Evolutionary conservation across 2,797 vertebrate genomes (phyloP).

Genomic region (Artibeus jamaicensis): DNA sequence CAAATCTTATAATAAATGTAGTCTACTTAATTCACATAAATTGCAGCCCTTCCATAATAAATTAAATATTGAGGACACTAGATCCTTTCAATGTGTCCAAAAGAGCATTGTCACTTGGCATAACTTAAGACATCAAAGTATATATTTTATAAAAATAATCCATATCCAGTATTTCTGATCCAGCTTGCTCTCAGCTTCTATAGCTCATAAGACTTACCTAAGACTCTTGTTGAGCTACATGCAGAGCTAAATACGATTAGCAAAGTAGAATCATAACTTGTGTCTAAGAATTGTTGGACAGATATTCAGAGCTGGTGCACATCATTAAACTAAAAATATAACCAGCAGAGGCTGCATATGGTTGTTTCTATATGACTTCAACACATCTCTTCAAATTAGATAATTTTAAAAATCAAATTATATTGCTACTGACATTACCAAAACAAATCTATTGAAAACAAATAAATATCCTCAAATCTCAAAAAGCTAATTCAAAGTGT

Average conservation of each 20-base stretch:
- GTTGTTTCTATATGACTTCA: not conserved
- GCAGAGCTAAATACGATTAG: not conserved
- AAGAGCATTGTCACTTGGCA: slow-evolving; percentile 1
- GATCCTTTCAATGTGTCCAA: slow-evolving; percentile 61
- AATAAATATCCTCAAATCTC: not conserved
- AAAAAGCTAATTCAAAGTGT: not conserved
- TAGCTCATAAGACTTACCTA: not conserved
- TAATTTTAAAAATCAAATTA: not conserved
- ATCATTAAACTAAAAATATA: not conserved
- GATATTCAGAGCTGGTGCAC: not conserved
- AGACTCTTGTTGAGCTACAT: not conserved
- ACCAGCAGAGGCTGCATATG: not conserved
- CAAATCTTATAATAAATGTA: slow-evolving; percentile 60
- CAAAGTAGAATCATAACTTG: slow-evolving; percentile 7
- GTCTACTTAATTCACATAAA: slow-evolving; percentile 66
- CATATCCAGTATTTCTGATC: slow-evolving; percentile 6
- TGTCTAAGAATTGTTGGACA: not conserved
- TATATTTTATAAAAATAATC: not conserved
- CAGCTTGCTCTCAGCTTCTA: not conserved
- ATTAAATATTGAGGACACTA: slow-evolving; percentile 71
- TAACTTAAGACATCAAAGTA: slow-evolving; percentile 24
- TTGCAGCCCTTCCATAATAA: slow-evolving; percentile 49
- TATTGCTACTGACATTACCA: not conserved
- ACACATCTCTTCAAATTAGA: not conserved
- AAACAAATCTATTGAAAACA: not conserved